Evolutionary conservation across 2,113 vertebrate species (phyloP), one percentile per base, ranked within the genome.

Genomic region (Thamnaconus septentrionalis): DNA sequence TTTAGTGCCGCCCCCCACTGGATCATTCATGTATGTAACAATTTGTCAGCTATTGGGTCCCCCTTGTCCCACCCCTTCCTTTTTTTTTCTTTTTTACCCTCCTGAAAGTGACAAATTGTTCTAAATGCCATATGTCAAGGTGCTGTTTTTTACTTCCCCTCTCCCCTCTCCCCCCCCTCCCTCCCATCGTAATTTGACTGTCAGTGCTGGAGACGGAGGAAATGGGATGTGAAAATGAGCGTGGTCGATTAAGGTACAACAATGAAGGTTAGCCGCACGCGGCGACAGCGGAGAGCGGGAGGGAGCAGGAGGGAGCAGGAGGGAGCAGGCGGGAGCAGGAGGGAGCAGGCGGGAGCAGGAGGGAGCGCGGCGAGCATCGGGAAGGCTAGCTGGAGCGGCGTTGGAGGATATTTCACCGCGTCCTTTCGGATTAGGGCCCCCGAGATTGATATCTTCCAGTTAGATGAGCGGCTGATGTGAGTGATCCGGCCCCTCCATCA

Each of bases 381-480:
- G 18, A 31, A 31, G 18, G 79, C 71, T 61, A 71, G 69, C 64
- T 79, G n/a, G 79, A 69, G 50, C 81, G 85, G 79, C 83, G 82
- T 76, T 67, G 84, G 78, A 85, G 78, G 83, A 85, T 87, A 83
- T 90, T 93, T 93, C 87, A 88, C 55, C 75, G 48, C 84, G 87
- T 90, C 90, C 73, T 83, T 84, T 92, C 76, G 68, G 73, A 90
- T 90, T 83, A 90, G 18, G 69, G 18, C 18, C 76, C 78, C 53
- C 47, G 85, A 91, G 91, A 93, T 89, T 88, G 91, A 91, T 92
- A 87, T 88, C 89, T 92, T 92, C 85, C 87, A 93, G 91, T 92
- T 82, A 89, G 83, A 87, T 88, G 87, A 85, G 82, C 78, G 85
- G 72, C 87, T 87, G 85, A 82, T 68, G 18, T 90, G 91, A 94